A percentile compares a stretch with the other conserved stretches of the same genome.
Conservation (phyloP, 2,888 invertebrate species). For the Merodon equestris region DNA sequence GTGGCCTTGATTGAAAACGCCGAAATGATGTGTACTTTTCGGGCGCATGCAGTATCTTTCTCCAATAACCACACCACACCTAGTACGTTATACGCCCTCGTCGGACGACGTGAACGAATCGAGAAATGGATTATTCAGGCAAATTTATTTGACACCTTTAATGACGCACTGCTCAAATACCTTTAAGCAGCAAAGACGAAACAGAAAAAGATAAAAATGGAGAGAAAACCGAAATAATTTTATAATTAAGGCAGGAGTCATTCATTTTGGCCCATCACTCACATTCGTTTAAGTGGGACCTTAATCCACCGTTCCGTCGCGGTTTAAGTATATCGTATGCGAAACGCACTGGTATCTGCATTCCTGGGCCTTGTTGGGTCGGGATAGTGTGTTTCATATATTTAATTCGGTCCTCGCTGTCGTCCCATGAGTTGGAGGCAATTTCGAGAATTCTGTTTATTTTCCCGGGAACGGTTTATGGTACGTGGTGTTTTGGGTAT, state of each 20-base stretch:
- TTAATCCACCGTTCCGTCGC: slow-evolving; percentile 6
- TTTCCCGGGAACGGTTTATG: slow-evolving; percentile 46
- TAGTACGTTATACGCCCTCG: slow-evolving; percentile 21
- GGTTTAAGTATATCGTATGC: slow-evolving; percentile 7
- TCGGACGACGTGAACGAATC: slow-evolving; percentile 47
- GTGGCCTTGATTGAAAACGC: slow-evolving; percentile 59
- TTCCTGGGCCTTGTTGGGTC: slow-evolving; percentile 35
- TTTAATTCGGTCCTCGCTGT: slow-evolving; percentile 14
- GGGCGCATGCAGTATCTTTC: slow-evolving; percentile 33
- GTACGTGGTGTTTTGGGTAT: slow-evolving; percentile 28
- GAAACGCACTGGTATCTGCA: slow-evolving; percentile 36
- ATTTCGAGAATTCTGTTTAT: slow-evolving; percentile 43
- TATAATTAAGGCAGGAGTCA: slow-evolving; percentile 34
- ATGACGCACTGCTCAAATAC: slow-evolving; percentile 56
- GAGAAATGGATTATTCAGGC: slow-evolving; percentile 53
- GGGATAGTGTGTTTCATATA: slow-evolving; percentile 17
- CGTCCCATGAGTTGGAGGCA: neutral
- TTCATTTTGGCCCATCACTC: slow-evolving; percentile 18
- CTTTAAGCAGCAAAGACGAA: slow-evolving; percentile 54
- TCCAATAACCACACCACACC: slow-evolving; percentile 53
- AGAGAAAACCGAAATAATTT: slow-evolving; percentile 25
- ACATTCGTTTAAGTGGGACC: slow-evolving; percentile 12
- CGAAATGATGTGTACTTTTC: slow-evolving; percentile 37
- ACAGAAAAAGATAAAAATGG: slow-evolving; percentile 1
- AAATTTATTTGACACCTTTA: slow-evolving; percentile 66